phyloP scores from a whole-genome alignment of 2,797 vertebrate genomes.

The Trematomus bernacchii region DNA sequence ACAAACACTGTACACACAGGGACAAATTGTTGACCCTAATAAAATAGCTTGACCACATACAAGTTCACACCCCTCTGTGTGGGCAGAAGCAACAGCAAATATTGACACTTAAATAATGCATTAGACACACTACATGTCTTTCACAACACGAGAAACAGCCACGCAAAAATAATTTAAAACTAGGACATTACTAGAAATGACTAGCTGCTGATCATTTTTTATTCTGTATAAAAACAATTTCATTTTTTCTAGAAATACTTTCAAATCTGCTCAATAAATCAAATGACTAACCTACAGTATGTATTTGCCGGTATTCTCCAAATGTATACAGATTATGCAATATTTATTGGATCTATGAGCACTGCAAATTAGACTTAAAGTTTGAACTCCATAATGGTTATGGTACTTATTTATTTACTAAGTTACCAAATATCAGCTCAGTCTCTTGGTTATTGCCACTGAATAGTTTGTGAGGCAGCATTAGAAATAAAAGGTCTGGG shows the following conservation, averaged over 20 bases:
- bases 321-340: neutral
- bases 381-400: neutral
- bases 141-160: neutral
- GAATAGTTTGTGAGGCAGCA: neutral
- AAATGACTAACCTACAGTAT: neutral
- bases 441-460: neutral
- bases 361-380: neutral
- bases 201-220: neutral
- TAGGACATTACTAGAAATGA: neutral
- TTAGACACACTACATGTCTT: neutral
- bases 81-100: neutral
- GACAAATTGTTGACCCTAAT: neutral
- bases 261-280: neutral
- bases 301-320: neutral
- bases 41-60: neutral
- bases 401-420: neutral
- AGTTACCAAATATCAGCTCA: neutral
- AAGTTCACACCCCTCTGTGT: slow-evolving; percentile 5
- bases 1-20: neutral
- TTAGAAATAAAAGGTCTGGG: neutral
- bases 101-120: neutral
- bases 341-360: neutral
- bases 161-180: neutral
- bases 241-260: neutral
- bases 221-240: neutral